phyloP scores from a whole-genome alignment of 2,113 vertebrate species.

The Fulica atra region DNA sequence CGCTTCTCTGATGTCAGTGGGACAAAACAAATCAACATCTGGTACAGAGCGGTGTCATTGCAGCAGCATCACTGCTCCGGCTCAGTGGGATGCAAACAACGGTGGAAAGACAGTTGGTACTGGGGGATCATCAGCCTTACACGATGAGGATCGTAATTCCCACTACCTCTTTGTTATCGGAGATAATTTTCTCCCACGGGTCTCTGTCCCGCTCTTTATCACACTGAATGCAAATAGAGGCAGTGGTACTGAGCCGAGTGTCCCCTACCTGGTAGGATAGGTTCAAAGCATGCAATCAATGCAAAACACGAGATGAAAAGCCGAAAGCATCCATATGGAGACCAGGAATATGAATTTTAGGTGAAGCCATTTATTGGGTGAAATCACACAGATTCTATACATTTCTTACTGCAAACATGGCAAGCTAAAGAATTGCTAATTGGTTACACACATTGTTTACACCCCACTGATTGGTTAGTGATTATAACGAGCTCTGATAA shows the following conservation, averaged over 20 bases:
- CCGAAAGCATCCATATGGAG: background rate
- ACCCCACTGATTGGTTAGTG: too few species aligned
- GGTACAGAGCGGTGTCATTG: background rate
- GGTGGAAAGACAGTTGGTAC: background rate
- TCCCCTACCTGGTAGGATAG: background rate
- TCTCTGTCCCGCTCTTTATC: background rate
- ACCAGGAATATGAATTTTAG: too few species aligned
- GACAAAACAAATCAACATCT: background rate
- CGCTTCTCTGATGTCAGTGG: background rate
- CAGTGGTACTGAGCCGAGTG: background rate
- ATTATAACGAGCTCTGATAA: too few species aligned
- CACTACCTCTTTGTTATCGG: background rate
- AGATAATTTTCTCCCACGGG: background rate
- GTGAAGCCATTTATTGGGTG: too few species aligned
- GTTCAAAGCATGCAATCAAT: background rate
- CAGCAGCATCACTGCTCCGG: background rate
- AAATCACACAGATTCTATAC: too few species aligned
- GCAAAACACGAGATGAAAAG: background rate
- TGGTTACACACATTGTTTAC: too few species aligned
- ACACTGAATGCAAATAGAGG: background rate
- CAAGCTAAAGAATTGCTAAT: too few species aligned
- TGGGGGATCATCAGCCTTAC: background rate
- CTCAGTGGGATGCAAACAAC: fast-evolving
- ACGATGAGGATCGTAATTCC: background rate
- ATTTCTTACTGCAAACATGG: too few species aligned